These are phyloP conservation scores for Drosophila saltans DNA, from an alignment of 1,140 invertebrate species.

Conservation along the genomic window DNA sequence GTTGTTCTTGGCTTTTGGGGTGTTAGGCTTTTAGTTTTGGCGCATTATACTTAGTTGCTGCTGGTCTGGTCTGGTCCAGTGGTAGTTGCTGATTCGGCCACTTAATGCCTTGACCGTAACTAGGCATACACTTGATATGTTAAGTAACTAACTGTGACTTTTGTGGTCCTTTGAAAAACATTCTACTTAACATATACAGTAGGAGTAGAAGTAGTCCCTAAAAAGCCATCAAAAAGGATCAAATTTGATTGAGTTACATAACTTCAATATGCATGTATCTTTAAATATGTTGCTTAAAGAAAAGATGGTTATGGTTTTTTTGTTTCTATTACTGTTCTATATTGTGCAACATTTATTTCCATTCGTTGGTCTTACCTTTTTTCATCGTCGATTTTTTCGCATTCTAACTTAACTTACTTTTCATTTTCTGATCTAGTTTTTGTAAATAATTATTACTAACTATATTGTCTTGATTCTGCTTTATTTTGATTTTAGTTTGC, in stretches of 20 bases:
- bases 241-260: neutral
- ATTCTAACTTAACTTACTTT: too few species aligned
- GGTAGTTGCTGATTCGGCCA: constrained; percentile 46
- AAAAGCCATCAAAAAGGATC: neutral
- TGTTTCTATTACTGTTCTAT: too few species aligned
- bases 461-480: too few species aligned
- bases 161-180: constrained; percentile 36
- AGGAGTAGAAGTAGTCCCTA: neutral
- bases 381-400: too few species aligned
- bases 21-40: constrained; percentile 73
- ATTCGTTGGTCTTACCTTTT: too few species aligned
- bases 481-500: too few species aligned
- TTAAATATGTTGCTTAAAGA: too few species aligned
- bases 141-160: constrained; percentile 42
- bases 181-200: constrained; percentile 5
- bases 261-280: neutral
- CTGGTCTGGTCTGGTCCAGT: neutral
- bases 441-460: too few species aligned
- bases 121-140: constrained; percentile 51
- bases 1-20: constrained; percentile 43
- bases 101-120: constrained; percentile 55
- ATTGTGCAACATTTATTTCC: too few species aligned
- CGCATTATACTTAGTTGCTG: constrained; percentile 62
- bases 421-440: too few species aligned
- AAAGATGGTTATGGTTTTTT: too few species aligned